Evolutionary conservation across 2,797 vertebrate genomes (phyloP).

Genomic region (Antennarius maculatus): DNA sequence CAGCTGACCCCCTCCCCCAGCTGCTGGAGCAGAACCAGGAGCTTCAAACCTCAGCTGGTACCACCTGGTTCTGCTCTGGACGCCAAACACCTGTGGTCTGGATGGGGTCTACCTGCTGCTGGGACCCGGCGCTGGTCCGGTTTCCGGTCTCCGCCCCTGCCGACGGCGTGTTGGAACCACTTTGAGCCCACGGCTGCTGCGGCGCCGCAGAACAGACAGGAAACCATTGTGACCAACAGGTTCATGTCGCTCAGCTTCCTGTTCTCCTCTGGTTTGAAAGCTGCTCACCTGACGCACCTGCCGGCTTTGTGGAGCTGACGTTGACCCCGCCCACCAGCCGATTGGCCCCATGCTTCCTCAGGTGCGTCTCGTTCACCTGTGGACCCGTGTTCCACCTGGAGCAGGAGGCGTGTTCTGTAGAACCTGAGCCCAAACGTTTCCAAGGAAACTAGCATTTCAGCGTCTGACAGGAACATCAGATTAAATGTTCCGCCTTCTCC

Average conservation of each 20-base stretch:
- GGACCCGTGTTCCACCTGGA: not conserved
- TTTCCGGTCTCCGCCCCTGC: not conserved
- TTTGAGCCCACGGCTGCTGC: not conserved
- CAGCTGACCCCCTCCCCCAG: too few species aligned
- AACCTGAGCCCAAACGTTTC: too few species aligned
- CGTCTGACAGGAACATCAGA: too few species aligned
- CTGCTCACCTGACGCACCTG: not conserved
- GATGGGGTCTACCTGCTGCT: slow-evolving; percentile 20
- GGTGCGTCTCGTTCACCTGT: slow-evolving; percentile 32
- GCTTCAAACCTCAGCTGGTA: not conserved
- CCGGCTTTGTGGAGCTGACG: slow-evolving; percentile 15
- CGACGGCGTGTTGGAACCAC: not conserved
- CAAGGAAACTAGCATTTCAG: too few species aligned
- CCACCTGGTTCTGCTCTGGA: too few species aligned
- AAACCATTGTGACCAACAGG: fast-evolving
- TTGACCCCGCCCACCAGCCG: slow-evolving; percentile 33
- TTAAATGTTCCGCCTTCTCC: too few species aligned
- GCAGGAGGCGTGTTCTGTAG: not conserved
- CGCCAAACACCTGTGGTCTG: not conserved
- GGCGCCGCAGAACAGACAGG: slow-evolving; percentile 11
- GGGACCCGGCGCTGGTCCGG: not conserved
- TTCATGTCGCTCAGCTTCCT: not conserved
- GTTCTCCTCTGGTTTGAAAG: not conserved
- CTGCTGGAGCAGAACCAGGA: not conserved
- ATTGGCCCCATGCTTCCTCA: slow-evolving; percentile 34